These are phyloP conservation scores for Arctia plantaginis DNA, from an alignment of 2,888 invertebrate species.

Conservation along the genomic window DNA sequence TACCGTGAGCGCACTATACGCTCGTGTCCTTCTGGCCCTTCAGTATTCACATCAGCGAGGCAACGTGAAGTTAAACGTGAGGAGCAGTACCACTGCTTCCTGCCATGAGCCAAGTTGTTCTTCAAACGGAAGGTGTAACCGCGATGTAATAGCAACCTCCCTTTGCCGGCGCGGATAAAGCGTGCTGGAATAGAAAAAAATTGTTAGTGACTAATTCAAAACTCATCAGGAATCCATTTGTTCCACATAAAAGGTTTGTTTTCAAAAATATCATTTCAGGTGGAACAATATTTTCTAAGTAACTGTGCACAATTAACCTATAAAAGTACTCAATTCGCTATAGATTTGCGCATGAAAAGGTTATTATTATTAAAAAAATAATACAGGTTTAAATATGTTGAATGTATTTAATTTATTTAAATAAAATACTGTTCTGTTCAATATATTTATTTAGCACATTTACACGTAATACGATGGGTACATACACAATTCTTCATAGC, in stretches of 20 bases:
- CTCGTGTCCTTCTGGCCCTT: slow-evolving; percentile 83
- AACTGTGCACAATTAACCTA: slow-evolving; percentile 30
- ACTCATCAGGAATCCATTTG: not conserved
- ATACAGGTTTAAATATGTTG: slow-evolving; percentile 3
- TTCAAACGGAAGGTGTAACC: slow-evolving; percentile 84
- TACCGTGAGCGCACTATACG: slow-evolving; percentile 83
- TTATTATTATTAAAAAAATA: slow-evolving; percentile 35
- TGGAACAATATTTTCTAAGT: slow-evolving; percentile 24
- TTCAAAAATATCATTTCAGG: slow-evolving; percentile 19
- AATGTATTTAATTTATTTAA: slow-evolving; percentile 27
- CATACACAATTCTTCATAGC: slow-evolving; percentile 31
- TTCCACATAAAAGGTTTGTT: slow-evolving; percentile 27
- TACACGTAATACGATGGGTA: slow-evolving; percentile 43
- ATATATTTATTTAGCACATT: slow-evolving; percentile 58
- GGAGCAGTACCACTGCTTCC: slow-evolving; percentile 85
- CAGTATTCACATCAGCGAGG: slow-evolving; percentile 82
- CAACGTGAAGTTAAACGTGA: slow-evolving; percentile 82
- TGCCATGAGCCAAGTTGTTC: slow-evolving; percentile 83
- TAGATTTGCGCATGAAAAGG: slow-evolving; percentile 8
- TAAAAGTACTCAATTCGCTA: not conserved
- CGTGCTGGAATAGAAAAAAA: slow-evolving; percentile 67
- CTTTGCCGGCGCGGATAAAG: slow-evolving; percentile 83
- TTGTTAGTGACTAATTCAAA: slow-evolving; percentile 45
- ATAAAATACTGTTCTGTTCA: slow-evolving; percentile 46
- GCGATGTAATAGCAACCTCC: slow-evolving; percentile 78